phyloP scores from a whole-genome alignment of 2,888 invertebrate species.

The Idaea biselata region DNA sequence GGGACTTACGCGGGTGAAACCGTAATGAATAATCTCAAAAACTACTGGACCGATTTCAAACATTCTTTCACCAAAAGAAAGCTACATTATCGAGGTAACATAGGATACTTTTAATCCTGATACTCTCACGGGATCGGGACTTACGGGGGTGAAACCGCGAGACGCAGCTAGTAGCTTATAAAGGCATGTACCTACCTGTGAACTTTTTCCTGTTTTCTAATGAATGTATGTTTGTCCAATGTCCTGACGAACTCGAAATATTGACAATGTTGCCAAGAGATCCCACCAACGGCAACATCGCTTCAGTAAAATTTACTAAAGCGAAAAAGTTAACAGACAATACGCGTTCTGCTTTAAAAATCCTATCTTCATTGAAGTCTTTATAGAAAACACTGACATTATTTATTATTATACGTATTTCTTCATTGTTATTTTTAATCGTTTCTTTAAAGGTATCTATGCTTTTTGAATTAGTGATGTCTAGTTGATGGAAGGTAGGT shows the following conservation, averaged over 20 bases:
- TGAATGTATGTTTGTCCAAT: constrained; percentile 81
- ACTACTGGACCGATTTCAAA: too few relatives aligned
- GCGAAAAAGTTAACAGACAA: constrained; percentile 60
- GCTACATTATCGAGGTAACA: too few relatives aligned
- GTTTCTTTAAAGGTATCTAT: constrained; percentile 76
- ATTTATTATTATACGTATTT: constrained; percentile 86
- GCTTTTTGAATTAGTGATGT: constrained; percentile 82
- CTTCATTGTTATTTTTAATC: constrained; percentile 78
- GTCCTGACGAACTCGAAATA: constrained; percentile 86
- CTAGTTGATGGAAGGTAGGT: constrained; percentile 84
- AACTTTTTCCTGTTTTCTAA: constrained; percentile 72
- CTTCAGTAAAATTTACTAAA: constrained; percentile 71
- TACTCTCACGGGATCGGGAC: too few relatives aligned
- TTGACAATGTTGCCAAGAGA: constrained; percentile 86
- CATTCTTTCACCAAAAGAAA: too few relatives aligned
- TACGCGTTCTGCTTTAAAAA: constrained; percentile 54
- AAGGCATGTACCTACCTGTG: too few relatives aligned
- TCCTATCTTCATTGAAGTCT: constrained; percentile 55
- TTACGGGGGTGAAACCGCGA: too few relatives aligned
- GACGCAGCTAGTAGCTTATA: too few relatives aligned
- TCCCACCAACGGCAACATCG: constrained; percentile 84
- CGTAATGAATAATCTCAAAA: too few relatives aligned
- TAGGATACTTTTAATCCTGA: too few relatives aligned
- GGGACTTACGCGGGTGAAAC: too few relatives aligned
- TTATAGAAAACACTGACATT: constrained; percentile 83